A percentile compares a stretch with the other conserved stretches of the same genome.
Evolutionary conservation across 2,888 invertebrate genomes (phyloP).

Genomic region (Seira sanloemensis): DNA sequence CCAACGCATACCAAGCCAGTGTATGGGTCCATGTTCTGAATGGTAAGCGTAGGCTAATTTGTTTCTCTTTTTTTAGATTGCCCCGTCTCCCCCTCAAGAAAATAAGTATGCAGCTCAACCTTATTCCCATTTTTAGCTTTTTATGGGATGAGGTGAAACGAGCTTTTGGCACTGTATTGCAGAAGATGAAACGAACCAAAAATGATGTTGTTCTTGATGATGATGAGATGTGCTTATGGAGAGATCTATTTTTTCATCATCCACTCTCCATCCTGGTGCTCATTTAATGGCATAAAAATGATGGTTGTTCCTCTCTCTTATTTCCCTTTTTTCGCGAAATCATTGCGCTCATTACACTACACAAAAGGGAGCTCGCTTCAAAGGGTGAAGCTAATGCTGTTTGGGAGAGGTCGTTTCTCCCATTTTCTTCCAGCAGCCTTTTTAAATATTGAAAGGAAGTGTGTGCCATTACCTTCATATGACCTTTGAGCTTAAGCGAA

Average conservation of each 20-base stretch:
- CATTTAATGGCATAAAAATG: not conserved
- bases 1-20: constrained; percentile 88
- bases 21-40: constrained; percentile 91
- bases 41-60: constrained; percentile 79
- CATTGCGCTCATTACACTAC: not conserved
- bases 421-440: too few species aligned
- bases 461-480: not conserved
- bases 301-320: not conserved
- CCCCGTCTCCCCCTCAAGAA: constrained; percentile 13
- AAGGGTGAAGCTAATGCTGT: not conserved
- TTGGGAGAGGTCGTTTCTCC: not conserved
- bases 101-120: too few species aligned
- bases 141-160: too few species aligned
- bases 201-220: constrained; percentile 18
- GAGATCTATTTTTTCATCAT: not conserved
- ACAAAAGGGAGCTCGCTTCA: not conserved
- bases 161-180: too few species aligned
- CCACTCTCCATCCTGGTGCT: not conserved
- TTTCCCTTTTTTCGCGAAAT: not conserved
- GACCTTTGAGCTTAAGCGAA: not conserved
- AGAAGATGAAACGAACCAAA: constrained; percentile 42
- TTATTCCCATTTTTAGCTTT: too few species aligned
- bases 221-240: constrained; percentile 38
- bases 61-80: not conserved
- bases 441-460: not conserved